Conservation (phyloP, 2,888 invertebrate species). For the Drosophila algonquin region DNA sequence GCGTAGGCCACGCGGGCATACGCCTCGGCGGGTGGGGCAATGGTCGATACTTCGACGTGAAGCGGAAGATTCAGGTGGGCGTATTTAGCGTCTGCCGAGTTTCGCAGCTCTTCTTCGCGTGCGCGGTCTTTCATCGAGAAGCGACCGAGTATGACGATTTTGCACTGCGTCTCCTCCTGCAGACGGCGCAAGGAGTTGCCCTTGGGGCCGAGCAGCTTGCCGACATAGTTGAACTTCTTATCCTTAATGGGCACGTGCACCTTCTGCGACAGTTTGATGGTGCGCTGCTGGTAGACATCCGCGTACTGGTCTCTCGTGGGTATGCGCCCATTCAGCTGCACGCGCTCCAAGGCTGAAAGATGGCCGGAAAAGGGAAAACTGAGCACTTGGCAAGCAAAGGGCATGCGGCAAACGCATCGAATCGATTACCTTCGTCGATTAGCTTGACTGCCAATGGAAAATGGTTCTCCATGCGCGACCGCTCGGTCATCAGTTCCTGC, state of each 20-base stretch:
- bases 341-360: constrained; percentile 88
- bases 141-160: constrained; percentile 96
- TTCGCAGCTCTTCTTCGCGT: constrained; percentile 92
- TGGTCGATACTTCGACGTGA: constrained; percentile 94
- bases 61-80: constrained; percentile 94
- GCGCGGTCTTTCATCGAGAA: constrained; percentile 96
- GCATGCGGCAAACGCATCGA: constrained; percentile 11
- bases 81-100: constrained; percentile 94
- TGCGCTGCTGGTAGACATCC: constrained; percentile 88
- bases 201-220: constrained; percentile 96
- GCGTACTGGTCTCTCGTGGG: constrained; percentile 89
- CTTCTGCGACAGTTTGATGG: constrained; percentile 82
- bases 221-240: constrained; percentile 94
- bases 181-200: constrained; percentile 96
- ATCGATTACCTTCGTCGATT: constrained; percentile 81
- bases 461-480: constrained; percentile 82
- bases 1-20: constrained; percentile 94
- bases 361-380: not conserved
- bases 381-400: not conserved
- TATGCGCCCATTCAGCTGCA: constrained; percentile 88
- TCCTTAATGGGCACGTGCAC: constrained; percentile 84
- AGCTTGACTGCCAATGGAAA: constrained; percentile 82
- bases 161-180: constrained; percentile 97
- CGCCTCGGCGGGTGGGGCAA: constrained; percentile 93
- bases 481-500: constrained; percentile 81